These are phyloP conservation scores for Plecturocebus donacophilus DNA, from an alignment of 2,113 vertebrate species.

Conservation along the genomic window DNA sequence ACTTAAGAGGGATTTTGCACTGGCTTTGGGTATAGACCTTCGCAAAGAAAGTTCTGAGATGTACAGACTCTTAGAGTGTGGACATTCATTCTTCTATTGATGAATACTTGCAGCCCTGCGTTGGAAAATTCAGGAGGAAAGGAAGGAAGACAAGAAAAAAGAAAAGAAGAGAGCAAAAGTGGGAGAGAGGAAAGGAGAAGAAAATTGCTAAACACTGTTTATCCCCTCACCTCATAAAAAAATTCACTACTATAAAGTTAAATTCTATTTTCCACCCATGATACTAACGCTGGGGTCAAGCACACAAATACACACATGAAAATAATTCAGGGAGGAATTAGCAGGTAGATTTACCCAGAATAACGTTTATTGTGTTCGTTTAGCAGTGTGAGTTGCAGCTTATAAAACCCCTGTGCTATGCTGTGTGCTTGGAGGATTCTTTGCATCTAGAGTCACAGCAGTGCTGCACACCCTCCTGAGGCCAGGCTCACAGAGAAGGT, in stretches of 20 bases:
- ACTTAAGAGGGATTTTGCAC: constrained; percentile 73
- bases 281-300: not conserved
- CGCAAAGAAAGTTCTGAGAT: constrained; percentile 65
- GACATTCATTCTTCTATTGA: constrained; percentile 74
- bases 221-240: constrained; percentile 58
- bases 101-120: constrained; percentile 64
- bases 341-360: constrained; percentile 26
- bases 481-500: not conserved
- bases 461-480: accelerated
- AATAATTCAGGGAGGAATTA: constrained; percentile 46
- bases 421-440: constrained; percentile 25
- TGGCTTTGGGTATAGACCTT: constrained; percentile 66
- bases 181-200: constrained; percentile 28
- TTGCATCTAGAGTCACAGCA: not conserved
- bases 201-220: not conserved
- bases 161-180: not conserved
- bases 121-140: constrained; percentile 74
- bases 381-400: constrained; percentile 52
- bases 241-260: constrained; percentile 46
- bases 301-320: constrained; percentile 1
- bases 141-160: constrained; percentile 40
- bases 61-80: constrained; percentile 41
- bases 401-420: constrained; percentile 25
- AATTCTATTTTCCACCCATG: constrained; percentile 35
- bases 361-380: not conserved